Percentiles rank a stretch among this genome's conserved stretches.
phyloP scores from a whole-genome alignment of 2,888 invertebrate genomes.

The Prosopocoilus inquinatus region DNA sequence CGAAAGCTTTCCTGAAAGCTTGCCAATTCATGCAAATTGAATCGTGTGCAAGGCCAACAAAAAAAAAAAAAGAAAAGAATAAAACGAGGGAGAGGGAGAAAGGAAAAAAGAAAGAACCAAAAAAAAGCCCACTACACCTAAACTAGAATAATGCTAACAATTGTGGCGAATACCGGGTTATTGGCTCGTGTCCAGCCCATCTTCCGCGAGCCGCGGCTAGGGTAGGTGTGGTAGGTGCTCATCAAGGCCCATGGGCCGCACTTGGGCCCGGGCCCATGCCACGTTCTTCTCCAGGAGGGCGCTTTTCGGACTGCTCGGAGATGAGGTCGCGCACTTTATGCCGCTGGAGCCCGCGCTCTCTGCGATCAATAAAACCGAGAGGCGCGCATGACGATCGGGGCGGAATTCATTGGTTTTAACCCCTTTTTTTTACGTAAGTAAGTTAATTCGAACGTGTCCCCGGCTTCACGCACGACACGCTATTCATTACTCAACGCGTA shows the following conservation, averaged over 20 bases:
- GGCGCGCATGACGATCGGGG: constrained; percentile 31
- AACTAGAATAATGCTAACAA: constrained; percentile 37
- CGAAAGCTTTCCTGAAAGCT: too few relatives aligned
- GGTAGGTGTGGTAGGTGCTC: constrained; percentile 52
- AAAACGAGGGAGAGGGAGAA: too few relatives aligned
- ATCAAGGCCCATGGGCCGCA: constrained; percentile 39
- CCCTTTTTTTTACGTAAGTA: too few relatives aligned
- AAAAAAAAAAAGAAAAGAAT: constrained; percentile 11
- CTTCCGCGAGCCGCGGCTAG: constrained; percentile 46
- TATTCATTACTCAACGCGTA: too few relatives aligned
- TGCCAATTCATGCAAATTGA: not conserved
- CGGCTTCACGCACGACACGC: too few relatives aligned
- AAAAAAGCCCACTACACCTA: constrained; percentile 30
- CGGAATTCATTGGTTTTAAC: not conserved
- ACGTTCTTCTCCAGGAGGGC: constrained; percentile 29
- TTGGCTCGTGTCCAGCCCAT: constrained; percentile 47
- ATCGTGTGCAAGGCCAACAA: constrained; percentile 7
- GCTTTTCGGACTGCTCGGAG: constrained; percentile 33
- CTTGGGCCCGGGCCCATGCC: constrained; percentile 20
- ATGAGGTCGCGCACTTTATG: constrained; percentile 44
- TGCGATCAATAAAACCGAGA: constrained; percentile 40
- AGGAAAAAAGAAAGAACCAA: constrained; percentile 14
- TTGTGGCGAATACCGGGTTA: constrained; percentile 42
- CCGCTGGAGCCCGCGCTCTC: constrained; percentile 37
- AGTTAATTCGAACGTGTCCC: too few relatives aligned